These are phyloP conservation scores for Xanthia togata DNA, from an alignment of 2,888 invertebrate species.

Conservation along the genomic window DNA sequence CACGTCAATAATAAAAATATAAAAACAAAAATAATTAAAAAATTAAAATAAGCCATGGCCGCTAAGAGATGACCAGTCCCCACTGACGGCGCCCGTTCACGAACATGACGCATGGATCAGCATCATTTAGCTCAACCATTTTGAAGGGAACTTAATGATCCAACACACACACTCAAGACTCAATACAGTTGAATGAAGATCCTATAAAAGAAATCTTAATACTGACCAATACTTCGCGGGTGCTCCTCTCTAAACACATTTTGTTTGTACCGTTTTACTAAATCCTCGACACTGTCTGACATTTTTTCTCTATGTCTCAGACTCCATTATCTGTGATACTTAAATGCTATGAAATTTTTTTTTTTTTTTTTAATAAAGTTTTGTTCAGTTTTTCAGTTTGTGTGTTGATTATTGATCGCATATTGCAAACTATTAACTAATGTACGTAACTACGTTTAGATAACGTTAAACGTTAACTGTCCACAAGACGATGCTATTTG, in stretches of 20 bases:
- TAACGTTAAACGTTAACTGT: background rate
- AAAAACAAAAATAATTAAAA: no score
- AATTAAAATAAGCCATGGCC: no score
- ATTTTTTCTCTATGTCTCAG: constrained; percentile 68
- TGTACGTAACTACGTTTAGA: background rate
- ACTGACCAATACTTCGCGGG: constrained; percentile 85
- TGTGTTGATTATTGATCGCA: constrained; percentile 44
- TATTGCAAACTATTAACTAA: background rate
- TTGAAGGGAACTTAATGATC: no score
- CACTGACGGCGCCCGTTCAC: no score
- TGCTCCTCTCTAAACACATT: constrained; percentile 76
- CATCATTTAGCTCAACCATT: no score
- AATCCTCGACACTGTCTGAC: constrained; percentile 82
- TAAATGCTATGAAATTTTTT: constrained; percentile 23
- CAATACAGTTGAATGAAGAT: no score
- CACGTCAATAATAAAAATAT: no score
- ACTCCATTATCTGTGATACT: constrained; percentile 66
- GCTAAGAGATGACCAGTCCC: no score
- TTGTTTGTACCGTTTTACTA: constrained; percentile 78
- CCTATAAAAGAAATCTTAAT: constrained; percentile 47
- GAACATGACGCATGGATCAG: no score
- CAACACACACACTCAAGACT: no score
- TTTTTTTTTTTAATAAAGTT: background rate
- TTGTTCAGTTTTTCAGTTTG: background rate
- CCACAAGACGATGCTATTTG: background rate